phyloP scores from a whole-genome alignment of 1,140 invertebrate species.

The Bombus pyrosoma region DNA sequence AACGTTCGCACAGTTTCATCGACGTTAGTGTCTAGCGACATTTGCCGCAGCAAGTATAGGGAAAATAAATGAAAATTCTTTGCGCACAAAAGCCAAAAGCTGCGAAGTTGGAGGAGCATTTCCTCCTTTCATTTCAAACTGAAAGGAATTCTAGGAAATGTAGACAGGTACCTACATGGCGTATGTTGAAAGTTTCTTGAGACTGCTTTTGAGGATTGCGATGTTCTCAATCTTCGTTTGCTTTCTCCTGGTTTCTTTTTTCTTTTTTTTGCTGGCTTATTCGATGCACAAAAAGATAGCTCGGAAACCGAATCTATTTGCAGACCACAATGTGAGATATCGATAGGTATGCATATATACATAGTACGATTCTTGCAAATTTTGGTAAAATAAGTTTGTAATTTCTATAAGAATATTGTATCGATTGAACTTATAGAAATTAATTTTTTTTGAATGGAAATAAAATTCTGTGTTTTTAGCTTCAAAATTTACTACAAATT shows the following conservation, averaged over 20 bases:
- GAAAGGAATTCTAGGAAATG: slow-evolving; percentile 64
- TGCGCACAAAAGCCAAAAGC: slow-evolving; percentile 43
- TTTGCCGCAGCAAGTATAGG: slow-evolving; percentile 9
- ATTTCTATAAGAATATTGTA: not conserved
- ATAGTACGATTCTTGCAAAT: not conserved
- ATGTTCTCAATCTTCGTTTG: slow-evolving; percentile 49
- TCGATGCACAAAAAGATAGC: not conserved
- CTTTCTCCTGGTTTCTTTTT: slow-evolving; percentile 11
- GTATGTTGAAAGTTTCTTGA: slow-evolving; percentile 52
- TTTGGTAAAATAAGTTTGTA: not conserved
- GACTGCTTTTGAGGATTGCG: slow-evolving; percentile 53
- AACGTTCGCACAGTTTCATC: not conserved
- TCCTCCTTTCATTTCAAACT: slow-evolving; percentile 64
- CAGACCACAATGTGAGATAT: not conserved
- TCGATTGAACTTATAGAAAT: not conserved
- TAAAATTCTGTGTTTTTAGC: no score
- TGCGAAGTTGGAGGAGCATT: slow-evolving; percentile 59
- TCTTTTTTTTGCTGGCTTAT: not conserved
- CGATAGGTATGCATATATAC: not conserved
- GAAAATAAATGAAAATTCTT: slow-evolving; percentile 55
- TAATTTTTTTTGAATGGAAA: not conserved
- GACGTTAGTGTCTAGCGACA: slow-evolving; percentile 1
- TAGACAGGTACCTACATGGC: slow-evolving; percentile 43
- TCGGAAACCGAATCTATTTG: not conserved
- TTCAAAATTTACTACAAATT: not conserved